Evolutionary conservation across 1,140 invertebrate genomes (phyloP), one percentile per base, ranked within the genome.

Genomic region (Lineus longissimus): DNA sequence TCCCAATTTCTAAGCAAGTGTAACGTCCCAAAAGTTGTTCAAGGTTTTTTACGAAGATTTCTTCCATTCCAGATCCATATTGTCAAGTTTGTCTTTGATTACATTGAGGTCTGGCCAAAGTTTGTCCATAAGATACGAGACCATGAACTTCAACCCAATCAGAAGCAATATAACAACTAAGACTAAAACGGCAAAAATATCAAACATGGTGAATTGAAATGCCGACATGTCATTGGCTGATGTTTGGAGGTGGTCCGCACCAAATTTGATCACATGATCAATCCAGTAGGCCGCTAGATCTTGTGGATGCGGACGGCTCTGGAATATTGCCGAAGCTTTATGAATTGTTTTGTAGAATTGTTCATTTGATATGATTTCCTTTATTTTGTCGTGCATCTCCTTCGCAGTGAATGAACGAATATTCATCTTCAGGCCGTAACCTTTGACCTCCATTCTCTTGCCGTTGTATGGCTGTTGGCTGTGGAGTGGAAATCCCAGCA

Each of bases 241-340:
- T n/a, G 83, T 83, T 67, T 77, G 80, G 13, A 86, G 70, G 73
- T 85, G 83, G 40, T 72, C 65, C 1, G 81, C 81, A 15, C 84
- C 85, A 41, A 82, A 81, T 63, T 86, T 77, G 30, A 86, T 74
- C 13, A 86, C 81, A 70, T 84, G 86, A 65, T 87, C 86, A 7
- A 80, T 84, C 85, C 85, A 87, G 77, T 80, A 86, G 22, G 72
- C 65, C 0, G 73, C 76, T 25, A 15, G 59, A 11, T 76, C 69
- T 19, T 73, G 36, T 25, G 76, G 71, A 47, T 29, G 69, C 4
- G 83, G 85, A 1, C 84, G 79, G 70, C 88, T 86, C 25, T 82
- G 81, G 68, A 86, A 85, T 2, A 77, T 62, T 25, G 9, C 41
- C 0, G 68, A 70, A 25, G 43, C 47, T 27, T 51, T 51, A 4